Percentiles rank a stretch among this genome's conserved stretches.
Evolutionary conservation across 2,113 vertebrate species (phyloP).

Genomic region (Podiceps cristatus): DNA sequence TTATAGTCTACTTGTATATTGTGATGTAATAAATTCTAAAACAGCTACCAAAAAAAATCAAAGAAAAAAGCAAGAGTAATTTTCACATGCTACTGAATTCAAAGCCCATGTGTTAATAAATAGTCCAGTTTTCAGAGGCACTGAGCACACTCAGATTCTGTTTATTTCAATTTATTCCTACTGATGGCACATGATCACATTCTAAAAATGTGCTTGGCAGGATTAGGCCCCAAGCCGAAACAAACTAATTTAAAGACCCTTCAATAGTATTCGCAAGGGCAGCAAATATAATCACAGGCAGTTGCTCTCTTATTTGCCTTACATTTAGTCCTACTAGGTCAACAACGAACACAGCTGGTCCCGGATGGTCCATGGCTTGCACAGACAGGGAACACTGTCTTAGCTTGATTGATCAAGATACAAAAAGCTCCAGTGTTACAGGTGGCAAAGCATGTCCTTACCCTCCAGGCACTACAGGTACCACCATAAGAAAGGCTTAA

Average conservation of each 20-base stretch:
- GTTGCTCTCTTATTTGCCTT: background rate
- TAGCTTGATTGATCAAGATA: background rate
- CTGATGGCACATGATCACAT: background rate
- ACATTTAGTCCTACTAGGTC: constrained; percentile 14
- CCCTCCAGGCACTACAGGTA: background rate
- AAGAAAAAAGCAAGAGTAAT: background rate
- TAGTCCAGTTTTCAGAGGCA: background rate
- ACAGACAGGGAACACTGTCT: background rate
- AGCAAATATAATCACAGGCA: constrained; percentile 12
- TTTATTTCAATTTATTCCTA: constrained; percentile 17
- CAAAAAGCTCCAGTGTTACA: background rate
- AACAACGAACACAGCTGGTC: background rate
- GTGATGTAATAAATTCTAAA: background rate
- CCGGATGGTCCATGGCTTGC: background rate
- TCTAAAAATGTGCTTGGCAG: constrained; percentile 42
- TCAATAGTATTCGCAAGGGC: background rate
- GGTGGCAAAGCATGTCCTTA: background rate
- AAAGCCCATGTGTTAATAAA: background rate
- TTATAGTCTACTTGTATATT: background rate
- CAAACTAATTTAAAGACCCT: constrained; percentile 35
- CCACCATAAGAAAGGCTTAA: background rate
- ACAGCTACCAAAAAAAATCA: background rate
- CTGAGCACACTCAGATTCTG: background rate
- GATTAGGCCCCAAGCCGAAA: background rate
- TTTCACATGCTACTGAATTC: background rate